Base-by-base conservation (phyloP, 53 echinoderm and acorn worm genomes). In the Actinopyga echinites region DNA sequence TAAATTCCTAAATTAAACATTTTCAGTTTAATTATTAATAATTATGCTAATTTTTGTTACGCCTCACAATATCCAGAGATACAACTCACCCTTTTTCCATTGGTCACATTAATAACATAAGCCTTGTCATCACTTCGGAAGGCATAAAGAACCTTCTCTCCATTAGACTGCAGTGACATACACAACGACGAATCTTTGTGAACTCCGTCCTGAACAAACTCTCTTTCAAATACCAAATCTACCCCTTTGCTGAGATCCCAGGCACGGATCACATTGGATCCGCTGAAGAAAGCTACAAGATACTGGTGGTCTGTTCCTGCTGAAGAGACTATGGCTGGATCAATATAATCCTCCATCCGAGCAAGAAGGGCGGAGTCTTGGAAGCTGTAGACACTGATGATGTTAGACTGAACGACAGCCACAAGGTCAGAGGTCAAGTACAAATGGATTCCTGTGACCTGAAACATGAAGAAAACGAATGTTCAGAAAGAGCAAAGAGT, bases 231-330 rank as follows among this genome's bases (percentile, higher is more conserved):
- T 55, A 88, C 69, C 75, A 93, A 40, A 20, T 56, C 35, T 15
- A 43, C 64, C 30, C 43, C 82, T 9, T 80, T 60, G 2, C 64
- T 79, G 1, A 96, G 61, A 49, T 93, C 88, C 96, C 96, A 96
- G 5, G 93, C 87, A 25, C 96, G 79, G 91, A 96, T 90, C 25
- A 92, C 92, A 67, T 92, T 96, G 30, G 87, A 85, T 22, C 96
- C 96, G 20, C 87, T 87, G 90, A 91, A 96, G 82, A 96, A 91
- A 4, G 96, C 96, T 28, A 93, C 93, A 30, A 96, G 58, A 52
- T 85, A 87, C 28, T 96, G 79, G 52, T 87, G 79, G 21, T 91
- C 64, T 0, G 69, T 85, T 12, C 93, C 90, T 20, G 96, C 93
- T 5, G 92, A 66, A 0, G 92, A 90, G 30, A 96, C 88, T 29